Conservation (phyloP, 2,113 vertebrate genomes). For the Gila orcuttii region DNA sequence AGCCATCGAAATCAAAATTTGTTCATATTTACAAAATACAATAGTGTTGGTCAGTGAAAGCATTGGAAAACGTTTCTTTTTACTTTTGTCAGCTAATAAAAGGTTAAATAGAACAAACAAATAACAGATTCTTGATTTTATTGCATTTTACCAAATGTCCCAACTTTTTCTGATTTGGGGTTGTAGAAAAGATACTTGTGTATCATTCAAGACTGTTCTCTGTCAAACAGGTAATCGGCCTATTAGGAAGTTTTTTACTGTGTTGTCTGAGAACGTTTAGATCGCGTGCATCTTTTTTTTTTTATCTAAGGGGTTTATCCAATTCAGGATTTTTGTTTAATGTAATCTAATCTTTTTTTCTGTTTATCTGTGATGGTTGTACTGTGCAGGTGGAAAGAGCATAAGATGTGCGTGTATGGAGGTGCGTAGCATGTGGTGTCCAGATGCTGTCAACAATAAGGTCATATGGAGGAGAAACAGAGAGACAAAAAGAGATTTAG, state of each 20-base stretch:
- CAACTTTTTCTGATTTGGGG: too few relatives aligned
- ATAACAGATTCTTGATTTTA: too few relatives aligned
- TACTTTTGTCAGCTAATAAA: too few relatives aligned
- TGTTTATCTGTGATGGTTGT: background rate
- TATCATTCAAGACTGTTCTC: background rate
- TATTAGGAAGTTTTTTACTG: background rate
- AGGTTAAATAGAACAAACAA: too few relatives aligned
- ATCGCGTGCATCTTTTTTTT: background rate
- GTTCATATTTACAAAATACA: too few relatives aligned
- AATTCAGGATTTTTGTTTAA: background rate
- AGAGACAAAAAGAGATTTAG: constrained; percentile 38
- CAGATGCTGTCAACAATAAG: constrained; percentile 73
- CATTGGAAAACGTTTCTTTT: too few relatives aligned
- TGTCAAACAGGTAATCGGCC: background rate
- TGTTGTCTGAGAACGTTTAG: background rate
- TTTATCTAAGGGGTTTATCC: background rate
- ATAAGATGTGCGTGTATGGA: constrained; percentile 55
- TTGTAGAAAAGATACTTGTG: too few relatives aligned
- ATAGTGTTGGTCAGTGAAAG: too few relatives aligned
- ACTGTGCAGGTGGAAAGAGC: constrained; percentile 19
- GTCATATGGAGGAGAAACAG: constrained; percentile 21
- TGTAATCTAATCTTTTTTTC: background rate
- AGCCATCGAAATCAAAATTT: too few relatives aligned
- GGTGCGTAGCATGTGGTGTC: constrained; percentile 68
- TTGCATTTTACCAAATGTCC: too few relatives aligned